Evolutionary conservation across 2,888 invertebrate species (phyloP).

Genomic region (Limenitis arthemis): DNA sequence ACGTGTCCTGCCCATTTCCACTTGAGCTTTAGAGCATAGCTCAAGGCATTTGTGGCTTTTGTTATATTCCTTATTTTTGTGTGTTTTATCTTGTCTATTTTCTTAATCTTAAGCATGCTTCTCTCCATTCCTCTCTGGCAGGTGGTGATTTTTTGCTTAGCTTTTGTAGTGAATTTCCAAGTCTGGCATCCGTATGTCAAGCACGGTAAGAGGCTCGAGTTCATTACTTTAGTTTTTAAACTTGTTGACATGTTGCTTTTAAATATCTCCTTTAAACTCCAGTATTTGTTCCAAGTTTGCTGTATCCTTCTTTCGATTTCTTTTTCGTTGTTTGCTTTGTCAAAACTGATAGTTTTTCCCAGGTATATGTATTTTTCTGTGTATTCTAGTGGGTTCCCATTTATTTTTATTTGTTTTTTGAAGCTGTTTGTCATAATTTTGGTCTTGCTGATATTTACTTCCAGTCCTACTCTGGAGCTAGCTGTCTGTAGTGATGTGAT

Average conservation of each 20-base stretch:
- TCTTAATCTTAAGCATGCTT: slow-evolving; percentile 11
- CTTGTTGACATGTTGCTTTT: slow-evolving; percentile 5
- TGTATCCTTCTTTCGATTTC: too few species aligned
- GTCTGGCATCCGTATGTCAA: slow-evolving; percentile 9
- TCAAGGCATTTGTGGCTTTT: slow-evolving; percentile 3
- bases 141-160: too few species aligned
- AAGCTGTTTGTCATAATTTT: slow-evolving; percentile 7
- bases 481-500: background rate
- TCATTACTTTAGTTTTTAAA: too few species aligned
- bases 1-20: slow-evolving; percentile 5
- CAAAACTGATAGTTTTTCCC: slow-evolving; percentile 8
- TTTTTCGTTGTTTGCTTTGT: slow-evolving; percentile 2
- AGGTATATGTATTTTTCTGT: slow-evolving; percentile 6
- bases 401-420: background rate
- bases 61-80: slow-evolving; percentile 8
- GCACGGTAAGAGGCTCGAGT: background rate
- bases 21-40: background rate
- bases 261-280: slow-evolving; percentile 8
- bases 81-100: slow-evolving; percentile 9
- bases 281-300: slow-evolving; percentile 7
- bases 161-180: slow-evolving; percentile 10
- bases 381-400: slow-evolving; percentile 3
- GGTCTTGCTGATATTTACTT: slow-evolving; percentile 6
- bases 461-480: too few species aligned
- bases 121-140: slow-evolving; percentile 10